Evolutionary conservation across 2,113 vertebrate species (phyloP), one percentile per base, ranked within the genome.

Genomic region (Varanus komodoensis): DNA sequence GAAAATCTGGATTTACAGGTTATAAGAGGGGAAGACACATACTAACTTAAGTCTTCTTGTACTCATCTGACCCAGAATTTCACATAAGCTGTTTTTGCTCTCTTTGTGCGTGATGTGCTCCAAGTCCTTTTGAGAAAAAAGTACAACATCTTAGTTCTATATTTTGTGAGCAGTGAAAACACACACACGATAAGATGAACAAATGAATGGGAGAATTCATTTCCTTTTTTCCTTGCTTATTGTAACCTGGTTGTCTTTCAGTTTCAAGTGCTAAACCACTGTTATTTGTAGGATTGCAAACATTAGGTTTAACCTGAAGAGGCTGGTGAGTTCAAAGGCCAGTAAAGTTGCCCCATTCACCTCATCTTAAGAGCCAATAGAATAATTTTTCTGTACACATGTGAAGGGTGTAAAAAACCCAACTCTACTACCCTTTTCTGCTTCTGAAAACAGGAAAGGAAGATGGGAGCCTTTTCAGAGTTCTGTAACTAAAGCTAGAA

Each of bases 1-100:
- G 50, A 91, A 50, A 82, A 94, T 93, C 34, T 57, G 21, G 57
- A 89, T 94, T 95, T 94, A 38, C 38, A 90, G 87, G 83, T 87
- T 23, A 34, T 19, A 8, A 71, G 69, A 92, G 89, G 81, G 50
- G 54, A 89, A 83, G 90, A 91, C 71, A 91, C 11, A 38, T 48
- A 87, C 44, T 77, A 78, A 50, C 61, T 71, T 83, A 89, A 82
- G 61, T n/a, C 86, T 87, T 73, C 57, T 71, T n/a, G 79, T 19
- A 80, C 32, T n/a, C 4, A 0, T 29, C 57, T 38, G 89, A 61
- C 78, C 81, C 68, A 0, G 0, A 87, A 81, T 8, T 38, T 69
- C 83, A 71, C 0, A 0, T 78, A 93, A 89, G 38, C n/a, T 71
- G 9, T 7, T 86, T 0, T 0, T 25, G 8, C 80, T 71, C 8